Evolutionary conservation across 92 coral and sea anemone genomes (phyloP).

Genomic region (Palythoa caribaeorum): DNA sequence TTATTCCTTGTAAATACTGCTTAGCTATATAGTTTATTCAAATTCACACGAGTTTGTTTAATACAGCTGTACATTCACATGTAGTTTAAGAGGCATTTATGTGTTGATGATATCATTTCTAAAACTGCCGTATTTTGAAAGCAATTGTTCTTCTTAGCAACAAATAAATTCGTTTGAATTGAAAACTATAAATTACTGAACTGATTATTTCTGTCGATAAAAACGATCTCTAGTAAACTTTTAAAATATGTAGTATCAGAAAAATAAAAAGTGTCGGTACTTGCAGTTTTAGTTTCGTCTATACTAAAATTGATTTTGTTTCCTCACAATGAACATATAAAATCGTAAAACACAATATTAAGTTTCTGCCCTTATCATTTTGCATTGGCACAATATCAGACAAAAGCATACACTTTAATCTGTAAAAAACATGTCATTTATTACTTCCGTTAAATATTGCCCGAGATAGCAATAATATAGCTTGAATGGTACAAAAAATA

Average conservation of each 20-base stretch:
- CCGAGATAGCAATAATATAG: background rate
- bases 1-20: conserved; percentile 13
- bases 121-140: conserved; percentile 29
- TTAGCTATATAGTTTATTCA: background rate
- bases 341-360: background rate
- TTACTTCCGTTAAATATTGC: background rate
- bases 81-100: background rate
- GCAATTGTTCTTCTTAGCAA: conserved; percentile 31
- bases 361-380: background rate
- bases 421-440: background rate
- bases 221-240: background rate
- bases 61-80: background rate
- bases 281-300: background rate
- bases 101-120: conserved; percentile 25
- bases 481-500: background rate
- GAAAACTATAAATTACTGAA: background rate
- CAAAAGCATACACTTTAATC: background rate
- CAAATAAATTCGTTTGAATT: background rate
- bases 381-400: background rate
- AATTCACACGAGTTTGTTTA: conserved; percentile 3
- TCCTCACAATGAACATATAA: background rate
- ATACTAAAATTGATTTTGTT: background rate
- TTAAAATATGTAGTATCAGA: background rate
- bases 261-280: background rate
- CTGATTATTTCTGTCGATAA: background rate